Base-by-base conservation (phyloP, 2,797 vertebrate genomes). In the Pangasius sanitwongsei region DNA sequence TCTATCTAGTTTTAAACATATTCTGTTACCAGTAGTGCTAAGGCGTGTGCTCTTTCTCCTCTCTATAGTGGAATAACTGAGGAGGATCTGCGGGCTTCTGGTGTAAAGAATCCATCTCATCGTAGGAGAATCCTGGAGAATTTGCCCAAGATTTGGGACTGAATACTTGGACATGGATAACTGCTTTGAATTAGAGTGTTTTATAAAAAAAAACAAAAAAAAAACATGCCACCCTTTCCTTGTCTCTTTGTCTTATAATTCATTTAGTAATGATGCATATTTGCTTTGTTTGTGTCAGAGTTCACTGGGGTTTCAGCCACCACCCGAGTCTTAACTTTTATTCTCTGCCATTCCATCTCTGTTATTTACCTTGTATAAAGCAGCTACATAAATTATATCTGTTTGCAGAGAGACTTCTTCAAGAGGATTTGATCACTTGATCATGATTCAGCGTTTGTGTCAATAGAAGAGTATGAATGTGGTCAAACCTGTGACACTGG, bases 141-240 rank as follows among this genome's bases (percentile, higher is more conserved):
- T 92, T 94, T 97, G 89, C 96, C 95, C 65, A 95, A 93, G 89
- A 96, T 95, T 93, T 97, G 96, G 96, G 96, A 96, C 93, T 97
- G 91, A 96, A 69, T 8, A n/a, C n/a, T 69, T 16, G 50, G 53
- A 80, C 5, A 1, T 41, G 2, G 13, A 13, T 12, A 20, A 28
- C 25, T 41, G 37, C 55, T 44, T 63, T 63, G 2, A 63, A 6
- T n/a, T 41, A 57, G 6, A 55, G 53, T 57, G 6, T 59, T 59
- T 81, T 34, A 53, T 31, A 25, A 8, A 86, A 59, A 20, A 59
- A 25, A 8, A 86, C 41, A 20, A 59, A 57, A 72, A 20, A 57
- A 20, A 20, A 20, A 57, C 18, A 37, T 28, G 48, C 78, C 7
- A 72, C 16, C 50, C 12, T 16, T 67, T 75, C 25, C 53, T 44